Conservation (phyloP, 2,888 invertebrate genomes). For the Eupeodes luniger region DNA sequence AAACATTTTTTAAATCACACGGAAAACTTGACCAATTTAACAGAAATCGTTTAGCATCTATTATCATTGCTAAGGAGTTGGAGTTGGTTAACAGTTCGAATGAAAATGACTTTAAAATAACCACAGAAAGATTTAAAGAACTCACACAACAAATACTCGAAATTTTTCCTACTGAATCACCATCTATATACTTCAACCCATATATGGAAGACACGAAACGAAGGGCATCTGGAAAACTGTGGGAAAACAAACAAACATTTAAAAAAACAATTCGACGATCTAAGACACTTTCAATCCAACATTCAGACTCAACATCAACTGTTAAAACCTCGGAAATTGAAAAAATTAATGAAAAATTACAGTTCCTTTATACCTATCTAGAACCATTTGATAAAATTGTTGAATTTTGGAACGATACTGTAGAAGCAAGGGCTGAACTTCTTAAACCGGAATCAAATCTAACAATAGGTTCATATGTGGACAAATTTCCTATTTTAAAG, state of each 20-base stretch:
- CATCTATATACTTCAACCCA: conserved; percentile 2
- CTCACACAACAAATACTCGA: background rate
- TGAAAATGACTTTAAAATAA: conserved; percentile 6
- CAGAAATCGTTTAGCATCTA: conserved; percentile 8
- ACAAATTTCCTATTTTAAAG: no score
- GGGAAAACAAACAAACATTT: conserved; percentile 17
- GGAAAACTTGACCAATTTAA: no score
- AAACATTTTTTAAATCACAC: no score
- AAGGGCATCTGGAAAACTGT: conserved; percentile 15
- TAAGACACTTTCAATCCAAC: background rate
- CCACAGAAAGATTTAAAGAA: conserved; percentile 11
- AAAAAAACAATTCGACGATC: conserved; percentile 21
- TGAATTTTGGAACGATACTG: conserved; percentile 13
- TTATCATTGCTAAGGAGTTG: conserved; percentile 8
- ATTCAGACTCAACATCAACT: no score
- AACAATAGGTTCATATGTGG: no score
- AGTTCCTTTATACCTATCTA: conserved; percentile 2
- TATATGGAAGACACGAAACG: background rate
- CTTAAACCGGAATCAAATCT: background rate
- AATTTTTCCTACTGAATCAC: background rate
- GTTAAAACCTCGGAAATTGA: background rate
- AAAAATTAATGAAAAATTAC: conserved; percentile 19
- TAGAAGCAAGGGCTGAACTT: conserved; percentile 9
- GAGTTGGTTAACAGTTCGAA: background rate
- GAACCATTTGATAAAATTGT: background rate